Evolutionary conservation across 2,797 vertebrate species (phyloP), one percentile per base, ranked within the genome.

Genomic region (Fundulus diaphanus): DNA sequence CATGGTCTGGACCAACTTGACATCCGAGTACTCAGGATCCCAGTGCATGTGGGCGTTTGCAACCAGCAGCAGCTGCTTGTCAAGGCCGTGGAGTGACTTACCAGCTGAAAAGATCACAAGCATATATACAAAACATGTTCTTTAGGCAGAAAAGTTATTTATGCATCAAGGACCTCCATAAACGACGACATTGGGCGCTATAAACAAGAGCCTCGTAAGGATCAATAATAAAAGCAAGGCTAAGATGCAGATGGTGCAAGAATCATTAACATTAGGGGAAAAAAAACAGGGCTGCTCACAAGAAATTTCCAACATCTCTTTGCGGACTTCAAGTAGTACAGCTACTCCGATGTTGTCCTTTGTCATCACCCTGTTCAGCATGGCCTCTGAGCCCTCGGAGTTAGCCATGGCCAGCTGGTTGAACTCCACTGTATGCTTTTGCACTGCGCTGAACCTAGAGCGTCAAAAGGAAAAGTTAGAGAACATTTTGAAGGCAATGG

Each of bases 361-460:
- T 37, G 98, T 99, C 98, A 99, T 99, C 82, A 99, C 98, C 92
- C 98, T 96, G 95, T 99, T 99, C 92, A 99, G 91, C 98, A 99
- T 99, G 42, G 97, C 97, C 94, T 99, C 98, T 3, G 98, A 99
- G 81, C 98, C 98, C 90, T 99, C 97, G 0, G 98, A 99, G 95
- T 99, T 99, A 73, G 98, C 98, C 98, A 99, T 99, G 76, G 98
- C 98, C 90, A 99, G 95, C 90, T 99, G 98, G 94, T 99, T 99
- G 93, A 99, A 99, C 94, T 99, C 98, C 95, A 99, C 98, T 40
- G 97, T 98, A 93, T 99, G 98, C 88, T 99, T 99, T 90, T 99
- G 97, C 94, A 99, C 96, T 84, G 96, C 95, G 78, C 96, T 97
- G 94, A 99, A 99, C 94, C 98, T 99, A 92, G 79, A 94, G 15